These are phyloP conservation scores for Oscheius sp. DNA, from an alignment of 2,888 invertebrate species.

Conservation along the genomic window DNA sequence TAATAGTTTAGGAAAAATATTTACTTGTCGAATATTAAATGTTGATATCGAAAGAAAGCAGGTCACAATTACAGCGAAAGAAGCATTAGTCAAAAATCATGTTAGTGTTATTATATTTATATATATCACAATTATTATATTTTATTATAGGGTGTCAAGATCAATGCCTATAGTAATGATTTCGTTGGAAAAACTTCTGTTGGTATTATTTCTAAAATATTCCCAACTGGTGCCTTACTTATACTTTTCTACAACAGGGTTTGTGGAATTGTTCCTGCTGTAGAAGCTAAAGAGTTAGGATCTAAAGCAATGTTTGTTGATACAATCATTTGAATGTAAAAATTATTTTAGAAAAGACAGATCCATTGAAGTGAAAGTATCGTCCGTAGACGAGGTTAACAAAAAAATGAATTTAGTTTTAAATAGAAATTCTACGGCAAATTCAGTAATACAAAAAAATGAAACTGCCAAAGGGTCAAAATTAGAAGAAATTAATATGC, in stretches of 20 bases:
- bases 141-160: slow-evolving; percentile 31
- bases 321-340: background rate
- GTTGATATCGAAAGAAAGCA: slow-evolving; percentile 45
- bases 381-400: background rate
- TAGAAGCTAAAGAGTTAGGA: slow-evolving; percentile 16
- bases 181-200: slow-evolving; percentile 38
- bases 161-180: slow-evolving; percentile 30
- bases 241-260: slow-evolving; percentile 54
- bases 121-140: too few relatives aligned
- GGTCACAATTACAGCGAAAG: slow-evolving; percentile 46
- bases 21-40: slow-evolving; percentile 56
- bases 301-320: background rate
- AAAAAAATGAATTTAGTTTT: background rate
- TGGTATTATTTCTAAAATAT: slow-evolving; percentile 47
- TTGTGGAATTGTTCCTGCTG: slow-evolving; percentile 34
- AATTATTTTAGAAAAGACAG: background rate
- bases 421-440: too few relatives aligned
- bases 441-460: too few relatives aligned
- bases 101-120: background rate
- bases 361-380: slow-evolving; percentile 6
- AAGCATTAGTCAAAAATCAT: background rate
- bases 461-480: too few relatives aligned
- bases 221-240: slow-evolving; percentile 50
- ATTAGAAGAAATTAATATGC: background rate
- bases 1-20: slow-evolving; percentile 32